Percentiles rank a stretch among this genome's conserved stretches.
phyloP scores from a whole-genome alignment of 2,797 vertebrate genomes.

The Lepidocolaptes lacrymiger region DNA sequence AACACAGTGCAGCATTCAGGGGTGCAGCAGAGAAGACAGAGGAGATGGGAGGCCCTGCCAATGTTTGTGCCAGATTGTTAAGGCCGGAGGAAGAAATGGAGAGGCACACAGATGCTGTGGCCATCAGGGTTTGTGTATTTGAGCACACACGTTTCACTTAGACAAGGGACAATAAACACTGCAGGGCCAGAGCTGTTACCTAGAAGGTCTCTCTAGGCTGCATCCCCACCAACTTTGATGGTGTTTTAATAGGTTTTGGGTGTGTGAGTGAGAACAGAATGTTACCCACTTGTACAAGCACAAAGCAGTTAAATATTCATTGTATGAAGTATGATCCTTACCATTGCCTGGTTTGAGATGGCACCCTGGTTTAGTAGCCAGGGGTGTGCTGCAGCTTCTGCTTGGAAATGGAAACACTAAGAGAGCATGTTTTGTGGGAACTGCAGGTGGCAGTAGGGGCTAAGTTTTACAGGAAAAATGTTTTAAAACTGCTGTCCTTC shows the following conservation, averaged over 20 bases:
- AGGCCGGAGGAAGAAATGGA: background rate
- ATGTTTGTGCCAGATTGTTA: background rate
- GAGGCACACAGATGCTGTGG: background rate
- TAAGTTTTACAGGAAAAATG: background rate
- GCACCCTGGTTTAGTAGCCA: background rate
- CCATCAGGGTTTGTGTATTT: background rate
- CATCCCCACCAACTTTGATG: background rate
- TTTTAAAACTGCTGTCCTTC: background rate
- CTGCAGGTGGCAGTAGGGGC: slow-evolving; percentile 64
- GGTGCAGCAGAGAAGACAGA: background rate
- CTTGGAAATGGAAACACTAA: background rate
- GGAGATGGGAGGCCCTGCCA: background rate
- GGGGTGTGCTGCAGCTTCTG: background rate
- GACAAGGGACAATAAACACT: background rate
- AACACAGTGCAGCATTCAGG: fast-evolving
- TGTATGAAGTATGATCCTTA: background rate
- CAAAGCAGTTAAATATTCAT: background rate
- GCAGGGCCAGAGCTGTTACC: background rate
- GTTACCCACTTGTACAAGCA: fast-evolving
- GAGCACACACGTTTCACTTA: background rate
- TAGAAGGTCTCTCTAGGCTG: background rate
- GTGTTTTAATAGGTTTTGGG: background rate
- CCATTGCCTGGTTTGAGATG: background rate
- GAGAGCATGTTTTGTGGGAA: background rate
- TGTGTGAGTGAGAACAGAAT: background rate